Evolutionary conservation across 2,888 invertebrate genomes (phyloP), one percentile per base, ranked within the genome.

Genomic region (Polymixis flavicincta): DNA sequence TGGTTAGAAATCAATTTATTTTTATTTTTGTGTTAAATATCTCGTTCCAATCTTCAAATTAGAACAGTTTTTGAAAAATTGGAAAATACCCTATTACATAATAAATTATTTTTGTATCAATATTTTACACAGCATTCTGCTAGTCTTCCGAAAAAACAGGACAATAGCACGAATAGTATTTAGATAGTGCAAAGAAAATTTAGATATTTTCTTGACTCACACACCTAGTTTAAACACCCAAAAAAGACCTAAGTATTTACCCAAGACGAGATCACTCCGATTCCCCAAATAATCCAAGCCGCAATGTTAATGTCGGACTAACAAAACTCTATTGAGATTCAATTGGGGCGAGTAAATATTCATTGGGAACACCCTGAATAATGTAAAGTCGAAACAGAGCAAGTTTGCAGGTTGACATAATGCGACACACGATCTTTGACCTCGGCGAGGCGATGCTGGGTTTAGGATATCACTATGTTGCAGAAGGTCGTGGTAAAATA

Each of bases 331-430:
- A 90, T 91, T 89, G 90, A 85, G 87, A 90, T 91, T 91, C 89
- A 89, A 90, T 90, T 89, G 90, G 87, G 84, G 80, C 87, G 80
- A 88, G 90, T 90, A 91, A 91, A 91, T 91, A 91, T 91, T 91
- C 90, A 90, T 91, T 88, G 88, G 86, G 84, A 87, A 86, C 85
- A 88, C 87, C 88, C 90, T 91, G 90, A 91, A 91, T 91, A 90
- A 90, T 90, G 89, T 89, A 89, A 91, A 90, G 86, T 88, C 87
- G 87, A 89, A 91, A 91, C 89, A 88, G 85, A 85, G 85, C 80
- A 89, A 90, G 81, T 89, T 88, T 86, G 83, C 76, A 80, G 80
- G 85, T 88, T 85, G 87, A 88, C 90, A 85, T 88, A 89, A 90
- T 88, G 86, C 86, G 87, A 89, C 87, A 89, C 85, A 86, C 87